phyloP scores from a whole-genome alignment of 2,797 vertebrate species.

The Chiroxiphia lanceolata region DNA sequence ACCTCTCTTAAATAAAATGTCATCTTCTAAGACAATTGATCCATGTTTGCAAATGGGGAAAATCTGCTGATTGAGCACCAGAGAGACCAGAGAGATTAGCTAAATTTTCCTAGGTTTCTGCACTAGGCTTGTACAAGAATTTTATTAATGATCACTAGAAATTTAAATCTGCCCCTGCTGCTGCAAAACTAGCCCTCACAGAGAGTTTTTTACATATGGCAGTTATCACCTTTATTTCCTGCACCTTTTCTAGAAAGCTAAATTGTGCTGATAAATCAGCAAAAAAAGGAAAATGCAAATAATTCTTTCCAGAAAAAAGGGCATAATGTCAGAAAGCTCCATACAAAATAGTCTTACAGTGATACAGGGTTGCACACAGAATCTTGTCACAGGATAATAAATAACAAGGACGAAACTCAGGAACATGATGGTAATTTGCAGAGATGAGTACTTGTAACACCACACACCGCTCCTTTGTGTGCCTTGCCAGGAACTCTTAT shows the following conservation, averaged over 20 bases:
- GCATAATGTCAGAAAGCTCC: neutral
- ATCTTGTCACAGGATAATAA: neutral
- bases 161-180: neutral
- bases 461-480: neutral
- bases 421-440: neutral
- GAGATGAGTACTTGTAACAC: neutral
- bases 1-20: neutral
- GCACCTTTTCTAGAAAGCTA: neutral
- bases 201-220: neutral
- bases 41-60: neutral
- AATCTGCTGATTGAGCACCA: neutral
- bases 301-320: neutral
- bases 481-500: neutral
- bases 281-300: neutral
- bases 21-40: neutral
- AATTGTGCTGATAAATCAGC: neutral
- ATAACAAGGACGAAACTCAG: neutral
- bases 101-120: neutral
- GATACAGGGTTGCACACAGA: neutral
- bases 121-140: neutral
- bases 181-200: neutral
- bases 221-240: neutral
- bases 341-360: neutral
- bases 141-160: neutral
- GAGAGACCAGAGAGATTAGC: neutral